These are phyloP conservation scores for Agapostemon virescens DNA, from an alignment of 2,888 invertebrate genomes.

Conservation along the genomic window DNA sequence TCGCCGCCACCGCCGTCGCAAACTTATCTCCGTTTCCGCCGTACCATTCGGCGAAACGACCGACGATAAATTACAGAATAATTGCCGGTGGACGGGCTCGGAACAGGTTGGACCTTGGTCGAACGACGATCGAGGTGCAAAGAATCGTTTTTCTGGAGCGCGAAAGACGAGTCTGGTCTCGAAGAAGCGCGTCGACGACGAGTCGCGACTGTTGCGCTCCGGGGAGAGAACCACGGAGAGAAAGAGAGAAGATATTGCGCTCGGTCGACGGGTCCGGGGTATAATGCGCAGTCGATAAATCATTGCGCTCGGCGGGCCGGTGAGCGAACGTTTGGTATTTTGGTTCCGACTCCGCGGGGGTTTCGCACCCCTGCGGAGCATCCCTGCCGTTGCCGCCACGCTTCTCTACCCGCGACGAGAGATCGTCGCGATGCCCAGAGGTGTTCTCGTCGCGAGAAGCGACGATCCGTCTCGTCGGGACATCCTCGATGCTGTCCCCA, in stretches of 20 bases:
- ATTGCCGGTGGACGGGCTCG: background rate
- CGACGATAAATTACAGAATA: slow-evolving; percentile 20
- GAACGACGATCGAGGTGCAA: slow-evolving; percentile 1
- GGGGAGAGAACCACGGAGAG: background rate
- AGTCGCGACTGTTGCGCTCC: slow-evolving; percentile 4
- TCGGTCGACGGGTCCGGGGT: slow-evolving; percentile 42
- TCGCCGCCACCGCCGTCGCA: background rate
- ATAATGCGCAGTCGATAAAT: slow-evolving; percentile 72
- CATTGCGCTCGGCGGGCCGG: slow-evolving; percentile 65
- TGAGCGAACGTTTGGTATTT: slow-evolving; percentile 74
- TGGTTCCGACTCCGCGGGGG: slow-evolving; percentile 76
- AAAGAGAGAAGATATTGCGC: slow-evolving; percentile 20
- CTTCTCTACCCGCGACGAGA: slow-evolving; percentile 52
- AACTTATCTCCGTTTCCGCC: slow-evolving; percentile 8
- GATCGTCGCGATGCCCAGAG: slow-evolving; percentile 43
- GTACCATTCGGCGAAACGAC: background rate
- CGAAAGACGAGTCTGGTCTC: background rate
- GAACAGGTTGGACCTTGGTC: slow-evolving; percentile 7
- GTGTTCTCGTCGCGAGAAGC: slow-evolving; percentile 51
- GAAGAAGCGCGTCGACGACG: background rate
- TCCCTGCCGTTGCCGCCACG: slow-evolving; percentile 63
- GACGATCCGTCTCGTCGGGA: background rate
- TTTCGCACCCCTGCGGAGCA: slow-evolving; percentile 68
- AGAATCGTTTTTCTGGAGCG: slow-evolving; percentile 11
- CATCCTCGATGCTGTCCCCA: background rate